phyloP scores from a whole-genome alignment of 2,888 invertebrate genomes.

The Neoascia interrupta region DNA sequence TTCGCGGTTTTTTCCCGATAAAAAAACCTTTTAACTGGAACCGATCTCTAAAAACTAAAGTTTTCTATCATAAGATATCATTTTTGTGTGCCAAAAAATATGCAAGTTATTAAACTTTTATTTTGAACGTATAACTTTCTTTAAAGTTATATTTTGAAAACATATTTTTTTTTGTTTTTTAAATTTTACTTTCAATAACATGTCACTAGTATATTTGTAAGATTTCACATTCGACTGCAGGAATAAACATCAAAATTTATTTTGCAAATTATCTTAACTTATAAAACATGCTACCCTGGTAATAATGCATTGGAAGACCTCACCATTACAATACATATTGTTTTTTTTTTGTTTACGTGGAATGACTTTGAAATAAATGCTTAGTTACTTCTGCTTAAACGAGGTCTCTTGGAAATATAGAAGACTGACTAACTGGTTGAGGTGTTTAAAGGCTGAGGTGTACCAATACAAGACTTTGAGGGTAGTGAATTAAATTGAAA shows the following conservation, averaged over 20 bases:
- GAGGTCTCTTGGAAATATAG: not conserved
- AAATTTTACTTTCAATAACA: constrained; percentile 13
- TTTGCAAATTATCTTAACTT: constrained; percentile 30
- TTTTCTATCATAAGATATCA: not conserved
- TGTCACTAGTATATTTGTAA: constrained; percentile 4
- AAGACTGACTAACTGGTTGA: not conserved
- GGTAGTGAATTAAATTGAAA: too few relatives aligned
- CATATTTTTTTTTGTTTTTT: not conserved
- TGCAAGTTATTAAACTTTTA: too few relatives aligned
- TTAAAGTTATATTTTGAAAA: not conserved
- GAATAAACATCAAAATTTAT: constrained; percentile 16
- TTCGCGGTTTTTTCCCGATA: not conserved
- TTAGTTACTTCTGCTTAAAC: too few relatives aligned
- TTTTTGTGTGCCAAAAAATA: constrained; percentile 21
- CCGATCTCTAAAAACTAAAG: not conserved
- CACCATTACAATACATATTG: constrained; percentile 1
- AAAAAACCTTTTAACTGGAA: constrained; percentile 1
- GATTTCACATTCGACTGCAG: constrained; percentile 7
- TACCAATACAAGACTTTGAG: too few relatives aligned
- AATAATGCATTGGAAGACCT: constrained; percentile 35
- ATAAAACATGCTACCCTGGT: constrained; percentile 21
- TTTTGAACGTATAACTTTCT: too few relatives aligned
- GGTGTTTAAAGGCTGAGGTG: constrained; percentile 28
- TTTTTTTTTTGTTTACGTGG: not conserved
- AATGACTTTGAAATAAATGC: constrained; percentile 13